phyloP scores from a whole-genome alignment of 2,888 invertebrate species.

The Phengaris alcon region DNA sequence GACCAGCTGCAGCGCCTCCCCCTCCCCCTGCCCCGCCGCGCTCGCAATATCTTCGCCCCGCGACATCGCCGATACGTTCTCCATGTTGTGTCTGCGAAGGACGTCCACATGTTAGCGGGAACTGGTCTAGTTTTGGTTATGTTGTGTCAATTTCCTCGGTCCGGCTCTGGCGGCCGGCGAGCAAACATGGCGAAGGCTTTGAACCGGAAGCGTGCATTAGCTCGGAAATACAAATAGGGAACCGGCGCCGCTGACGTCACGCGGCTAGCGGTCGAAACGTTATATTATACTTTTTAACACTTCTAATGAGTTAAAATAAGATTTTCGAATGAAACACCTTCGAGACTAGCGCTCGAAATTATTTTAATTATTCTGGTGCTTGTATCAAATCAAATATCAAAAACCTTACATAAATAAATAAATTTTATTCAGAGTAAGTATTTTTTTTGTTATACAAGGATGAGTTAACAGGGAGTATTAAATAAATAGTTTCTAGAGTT shows the following conservation, averaged over 20 bases:
- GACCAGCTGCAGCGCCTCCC: constrained; percentile 66
- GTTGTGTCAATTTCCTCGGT: constrained; percentile 39
- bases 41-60: constrained; percentile 42
- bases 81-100: constrained; percentile 47
- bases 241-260: constrained; percentile 44
- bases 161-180: constrained; percentile 32
- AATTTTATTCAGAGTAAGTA: too few relatives aligned
- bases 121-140: constrained; percentile 26
- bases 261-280: neutral
- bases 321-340: neutral
- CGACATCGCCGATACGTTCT: constrained; percentile 50
- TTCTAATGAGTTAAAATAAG: neutral
- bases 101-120: constrained; percentile 10
- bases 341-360: too few relatives aligned
- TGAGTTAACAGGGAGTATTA: too few relatives aligned
- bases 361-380: too few relatives aligned
- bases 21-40: constrained; percentile 44
- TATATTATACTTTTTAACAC: neutral
- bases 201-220: constrained; percentile 57
- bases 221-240: constrained; percentile 57
- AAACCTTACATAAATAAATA: too few relatives aligned
- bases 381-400: too few relatives aligned
- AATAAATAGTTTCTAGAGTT: too few relatives aligned
- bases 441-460: too few relatives aligned
- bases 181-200: constrained; percentile 45